A percentile compares a stretch with the other conserved stretches of the same genome.
These are phyloP conservation scores for Acanthochromis polyacanthus DNA, from an alignment of 2,113 vertebrate genomes.

Conservation along the genomic window DNA sequence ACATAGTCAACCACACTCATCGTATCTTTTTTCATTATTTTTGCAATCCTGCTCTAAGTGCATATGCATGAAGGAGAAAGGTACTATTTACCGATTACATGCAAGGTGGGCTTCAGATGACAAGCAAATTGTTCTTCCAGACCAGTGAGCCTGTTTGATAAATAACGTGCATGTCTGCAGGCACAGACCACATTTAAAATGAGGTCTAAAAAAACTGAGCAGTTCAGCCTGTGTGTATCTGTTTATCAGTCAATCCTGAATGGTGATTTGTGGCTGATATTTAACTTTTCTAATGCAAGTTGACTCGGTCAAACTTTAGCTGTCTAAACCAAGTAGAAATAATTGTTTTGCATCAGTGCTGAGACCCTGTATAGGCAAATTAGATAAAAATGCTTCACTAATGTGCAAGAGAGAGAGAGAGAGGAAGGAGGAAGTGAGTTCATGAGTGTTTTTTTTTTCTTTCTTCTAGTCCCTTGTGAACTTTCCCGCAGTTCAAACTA, in stretches of 20 bases:
- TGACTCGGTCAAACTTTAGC: slow-evolving; percentile 37
- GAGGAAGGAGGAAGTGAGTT: slow-evolving; percentile 17
- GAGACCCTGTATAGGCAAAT: slow-evolving; percentile 35
- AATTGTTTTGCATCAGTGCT: slow-evolving; percentile 42
- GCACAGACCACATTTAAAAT: slow-evolving; percentile 21
- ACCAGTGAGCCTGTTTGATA: slow-evolving; percentile 45
- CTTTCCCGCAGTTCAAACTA: slow-evolving; percentile 16
- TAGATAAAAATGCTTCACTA: slow-evolving; percentile 38
- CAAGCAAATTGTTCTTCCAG: slow-evolving; percentile 36
- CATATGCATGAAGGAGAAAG: slow-evolving; percentile 4
- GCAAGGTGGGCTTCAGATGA: slow-evolving; percentile 32
- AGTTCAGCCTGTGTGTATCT: slow-evolving; percentile 1
- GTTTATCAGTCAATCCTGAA: slow-evolving; percentile 38
- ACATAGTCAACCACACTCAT: neutral
- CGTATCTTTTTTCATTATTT: neutral
- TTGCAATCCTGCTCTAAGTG: slow-evolving; percentile 16
- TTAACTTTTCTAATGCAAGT: slow-evolving; percentile 29
- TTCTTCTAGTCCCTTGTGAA: slow-evolving; percentile 30
- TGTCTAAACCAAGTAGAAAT: slow-evolving; percentile 26
- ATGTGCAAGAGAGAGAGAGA: slow-evolving; percentile 20
- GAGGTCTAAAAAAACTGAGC: neutral
- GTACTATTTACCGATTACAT: slow-evolving; percentile 38
- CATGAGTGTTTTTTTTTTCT: slow-evolving; percentile 16
- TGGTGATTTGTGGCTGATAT: slow-evolving; percentile 29
- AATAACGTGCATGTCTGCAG: slow-evolving; percentile 31